Base-by-base conservation (phyloP, 2,888 invertebrate genomes). In the Dynastes tityus region DNA sequence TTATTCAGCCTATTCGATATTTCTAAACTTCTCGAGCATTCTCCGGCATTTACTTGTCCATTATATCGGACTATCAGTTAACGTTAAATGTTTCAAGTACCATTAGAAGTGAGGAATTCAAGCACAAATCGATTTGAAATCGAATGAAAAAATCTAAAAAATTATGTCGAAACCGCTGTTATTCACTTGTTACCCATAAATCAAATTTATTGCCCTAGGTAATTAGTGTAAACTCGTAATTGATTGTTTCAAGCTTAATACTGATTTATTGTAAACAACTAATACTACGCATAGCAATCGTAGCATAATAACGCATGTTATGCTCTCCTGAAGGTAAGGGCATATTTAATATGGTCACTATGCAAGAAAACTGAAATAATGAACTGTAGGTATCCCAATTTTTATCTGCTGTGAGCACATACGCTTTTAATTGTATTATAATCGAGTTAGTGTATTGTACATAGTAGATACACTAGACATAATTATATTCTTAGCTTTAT, bases 211-310 rank as follows among this genome's bases (percentile, higher is more conserved):
- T 81, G 85, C 85, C 83, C 79, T 83, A 80, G 82, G 84, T 87
- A 87, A 87, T 87, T 87, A 87, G 86, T 84, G 82, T 85, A 86
- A 86, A 84, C 84, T 83, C 81, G 83, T 86, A 86, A 87, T 86
- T 80, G 79, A 80, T 79, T 86, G 85, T 86, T 85, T 83, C 84
- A 84, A 83, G 84, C 84, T 86, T 86, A 86, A 86, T 85, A 80
- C 85, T 85, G 86, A 86, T 87, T 86, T 86, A 86, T 85, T 82
- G 81, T 81, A 81, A 81, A 83, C 83, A 82, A 82, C 81, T 82
- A 45, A 71, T 45, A 45, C 9, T 45, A 45, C 13, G 53, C 16
- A 22, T 58, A 58, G 22, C 55, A 22, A 22, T 16, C 22, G 16
- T 8, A 16, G 16, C 55, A n/a, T 22, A 58, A 22, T 11, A 45